Base-by-base conservation (phyloP, 2,797 vertebrate genomes). In the Neosilurus hyrtlii region DNA sequence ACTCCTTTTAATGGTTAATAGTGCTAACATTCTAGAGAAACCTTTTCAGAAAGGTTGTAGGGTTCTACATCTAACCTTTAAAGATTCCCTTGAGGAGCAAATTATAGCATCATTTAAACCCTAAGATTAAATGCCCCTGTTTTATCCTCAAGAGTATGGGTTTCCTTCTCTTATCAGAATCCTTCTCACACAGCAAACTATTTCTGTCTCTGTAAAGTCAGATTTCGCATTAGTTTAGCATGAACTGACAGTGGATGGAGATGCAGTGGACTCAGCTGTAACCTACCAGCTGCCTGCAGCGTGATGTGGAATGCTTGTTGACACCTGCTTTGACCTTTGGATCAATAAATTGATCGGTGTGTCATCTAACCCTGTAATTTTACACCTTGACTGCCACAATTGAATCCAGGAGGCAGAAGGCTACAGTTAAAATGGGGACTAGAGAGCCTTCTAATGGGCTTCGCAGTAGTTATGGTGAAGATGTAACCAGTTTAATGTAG, bases 311-410 rank as follows among this genome's bases (percentile, higher is more conserved):
- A 87, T 66, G 43, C 74, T 76, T 57, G 66, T 62, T 16, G 57
- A 78, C 86, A 84, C 79, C 80, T 87, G 56, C 72, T 77, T 65
- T 83, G 62, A 82, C 83, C 84, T 80, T 56, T n/a, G 54, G 62
- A 85, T 86, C 80, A 24, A 86, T 84, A 79, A 43, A 86, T 86
- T 11, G 81, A 88, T 66, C 65, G 18, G 22, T 11, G 15, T 76
- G 70, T 79, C 71, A 16, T 83, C 85, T 86, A 66, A 49, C 49
- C 75, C n/a, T 54, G 43, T 74, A 85, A 83, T 84, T 87, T 75
- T 73, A 78, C 72, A 68, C 71, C 66, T 78, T 71, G 62, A 61
- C 66, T 24, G n/a, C 63, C 15, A 37, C 63, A 51, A 56, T 51
- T 49, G 49, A 80, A 80, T 26, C 62, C 24, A 71, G 78, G 62